phyloP scores from a whole-genome alignment of 2,797 vertebrate species.

The Eidolon dupreanum region DNA sequence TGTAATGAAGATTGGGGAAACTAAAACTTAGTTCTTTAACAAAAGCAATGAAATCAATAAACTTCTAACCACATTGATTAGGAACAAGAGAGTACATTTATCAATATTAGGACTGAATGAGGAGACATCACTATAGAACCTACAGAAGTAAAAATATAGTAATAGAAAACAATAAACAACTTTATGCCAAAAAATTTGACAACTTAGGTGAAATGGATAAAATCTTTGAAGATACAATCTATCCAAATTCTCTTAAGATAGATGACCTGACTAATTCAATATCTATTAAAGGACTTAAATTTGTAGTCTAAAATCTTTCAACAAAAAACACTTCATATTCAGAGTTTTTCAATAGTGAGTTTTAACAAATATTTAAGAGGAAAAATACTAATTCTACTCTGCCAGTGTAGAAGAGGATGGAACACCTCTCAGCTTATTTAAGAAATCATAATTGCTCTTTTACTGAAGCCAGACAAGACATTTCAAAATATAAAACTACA shows the following conservation, averaged over 20 bases:
- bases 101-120: neutral
- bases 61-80: neutral
- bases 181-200: neutral
- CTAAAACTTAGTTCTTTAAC: neutral
- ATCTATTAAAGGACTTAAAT: neutral
- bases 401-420: neutral
- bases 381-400: neutral
- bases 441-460: neutral
- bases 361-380: neutral
- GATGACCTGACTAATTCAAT: neutral
- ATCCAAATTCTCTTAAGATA: neutral
- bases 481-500: neutral
- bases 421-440: no score
- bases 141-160: neutral
- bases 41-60: neutral
- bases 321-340: neutral
- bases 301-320: neutral
- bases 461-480: neutral
- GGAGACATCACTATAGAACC: neutral
- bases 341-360: neutral
- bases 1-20: neutral
- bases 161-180: neutral
- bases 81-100: neutral
- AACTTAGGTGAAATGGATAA: neutral
- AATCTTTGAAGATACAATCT: neutral